phyloP scores from a whole-genome alignment of 2,888 invertebrate genomes.

The Amblyjoppa fuscipennis region DNA sequence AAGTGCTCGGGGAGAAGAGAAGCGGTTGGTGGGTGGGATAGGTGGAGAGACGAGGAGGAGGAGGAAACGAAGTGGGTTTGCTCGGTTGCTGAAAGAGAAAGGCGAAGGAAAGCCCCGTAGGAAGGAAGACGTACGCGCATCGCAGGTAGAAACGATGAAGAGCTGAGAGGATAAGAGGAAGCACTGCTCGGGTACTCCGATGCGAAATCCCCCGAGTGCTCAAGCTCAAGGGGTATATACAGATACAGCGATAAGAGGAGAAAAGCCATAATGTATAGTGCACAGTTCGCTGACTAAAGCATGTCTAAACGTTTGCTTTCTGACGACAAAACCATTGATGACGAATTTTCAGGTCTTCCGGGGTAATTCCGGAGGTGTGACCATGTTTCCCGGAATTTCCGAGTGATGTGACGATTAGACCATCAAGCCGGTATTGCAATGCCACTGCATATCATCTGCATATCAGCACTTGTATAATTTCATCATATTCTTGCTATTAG shows the following conservation, averaged over 20 bases:
- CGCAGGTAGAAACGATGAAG: constrained; percentile 35
- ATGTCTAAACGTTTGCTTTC: background rate
- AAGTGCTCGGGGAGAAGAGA: constrained; percentile 17
- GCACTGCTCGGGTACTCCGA: constrained; percentile 42
- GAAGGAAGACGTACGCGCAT: constrained; percentile 49
- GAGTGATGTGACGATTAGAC: background rate
- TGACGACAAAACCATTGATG: background rate
- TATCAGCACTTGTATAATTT: too few relatives aligned
- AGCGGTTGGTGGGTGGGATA: background rate
- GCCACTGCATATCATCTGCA: too few relatives aligned
- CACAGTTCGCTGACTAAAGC: background rate
- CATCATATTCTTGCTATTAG: too few relatives aligned
- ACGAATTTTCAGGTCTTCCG: background rate
- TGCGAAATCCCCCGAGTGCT: constrained; percentile 46
- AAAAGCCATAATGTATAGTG: background rate
- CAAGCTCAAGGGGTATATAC: constrained; percentile 13
- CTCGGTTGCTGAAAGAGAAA: constrained; percentile 30
- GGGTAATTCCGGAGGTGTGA: too few relatives aligned
- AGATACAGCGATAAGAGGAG: constrained; percentile 12
- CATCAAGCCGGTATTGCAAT: too few relatives aligned
- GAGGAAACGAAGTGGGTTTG: background rate
- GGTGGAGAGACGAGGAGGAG: background rate
- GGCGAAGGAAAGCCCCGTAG: constrained; percentile 18
- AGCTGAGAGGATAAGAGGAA: constrained; percentile 37
- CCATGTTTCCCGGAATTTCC: too few relatives aligned